These are phyloP conservation scores for Notechis scutatus DNA, from an alignment of 2,113 vertebrate genomes.

Conservation along the genomic window DNA sequence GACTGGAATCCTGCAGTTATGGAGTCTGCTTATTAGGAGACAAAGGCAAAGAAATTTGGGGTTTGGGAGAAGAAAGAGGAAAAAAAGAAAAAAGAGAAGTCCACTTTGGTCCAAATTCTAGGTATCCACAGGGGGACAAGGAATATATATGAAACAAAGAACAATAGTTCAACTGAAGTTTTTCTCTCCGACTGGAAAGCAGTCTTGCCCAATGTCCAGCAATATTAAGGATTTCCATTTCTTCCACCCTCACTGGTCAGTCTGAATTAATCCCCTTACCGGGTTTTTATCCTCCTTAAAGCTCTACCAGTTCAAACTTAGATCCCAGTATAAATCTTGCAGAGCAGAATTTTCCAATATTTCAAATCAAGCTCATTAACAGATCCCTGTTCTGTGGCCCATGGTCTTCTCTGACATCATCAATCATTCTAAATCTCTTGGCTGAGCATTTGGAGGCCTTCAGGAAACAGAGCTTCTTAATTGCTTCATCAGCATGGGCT, in stretches of 20 bases:
- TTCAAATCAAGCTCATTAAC: background rate
- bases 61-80: background rate
- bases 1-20: conserved; percentile 47
- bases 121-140: conserved; percentile 49
- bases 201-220: background rate
- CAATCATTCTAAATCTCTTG: background rate
- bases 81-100: background rate
- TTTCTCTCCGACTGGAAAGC: background rate
- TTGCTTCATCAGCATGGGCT: background rate
- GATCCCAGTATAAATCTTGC: background rate
- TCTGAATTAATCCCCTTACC: background rate
- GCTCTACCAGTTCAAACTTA: background rate
- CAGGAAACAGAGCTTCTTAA: background rate
- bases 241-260: background rate
- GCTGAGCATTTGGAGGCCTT: background rate
- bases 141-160: conserved; percentile 57
- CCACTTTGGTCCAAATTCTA: conserved; percentile 56
- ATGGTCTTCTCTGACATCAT: background rate
- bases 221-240: background rate
- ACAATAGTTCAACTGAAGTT: conserved; percentile 31
- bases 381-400: background rate
- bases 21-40: conserved; percentile 56
- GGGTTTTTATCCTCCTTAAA: conserved; percentile 13
- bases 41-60: conserved; percentile 55
- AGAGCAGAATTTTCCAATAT: background rate